phyloP scores from a whole-genome alignment of 2,888 invertebrate species.

The Drosophila buzzatii region DNA sequence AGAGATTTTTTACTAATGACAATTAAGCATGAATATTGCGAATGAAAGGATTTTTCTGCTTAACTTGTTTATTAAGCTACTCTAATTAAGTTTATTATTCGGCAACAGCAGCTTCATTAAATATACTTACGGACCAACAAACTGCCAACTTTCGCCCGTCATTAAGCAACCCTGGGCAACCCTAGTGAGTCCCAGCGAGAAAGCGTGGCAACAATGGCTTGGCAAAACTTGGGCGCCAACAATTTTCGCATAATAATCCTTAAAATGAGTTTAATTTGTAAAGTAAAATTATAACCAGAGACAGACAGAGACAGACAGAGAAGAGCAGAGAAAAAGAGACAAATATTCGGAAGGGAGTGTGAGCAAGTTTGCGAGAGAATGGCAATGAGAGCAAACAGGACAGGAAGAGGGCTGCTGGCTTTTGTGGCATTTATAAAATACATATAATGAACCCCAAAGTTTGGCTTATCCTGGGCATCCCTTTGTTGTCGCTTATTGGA shows the following conservation, averaged over 20 bases:
- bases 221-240: slow-evolving; percentile 68
- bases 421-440: slow-evolving; percentile 56
- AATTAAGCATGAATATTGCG: not conserved
- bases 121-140: slow-evolving; percentile 12
- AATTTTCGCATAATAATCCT: slow-evolving; percentile 80
- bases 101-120: slow-evolving; percentile 31
- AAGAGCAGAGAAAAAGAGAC: not conserved
- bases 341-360: not conserved
- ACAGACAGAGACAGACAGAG: not conserved
- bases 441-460: slow-evolving; percentile 56
- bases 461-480: slow-evolving; percentile 46
- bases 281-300: slow-evolving; percentile 66
- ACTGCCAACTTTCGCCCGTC: slow-evolving; percentile 23
- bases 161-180: slow-evolving; percentile 28
- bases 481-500: slow-evolving; percentile 43
- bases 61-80: slow-evolving; percentile 12
- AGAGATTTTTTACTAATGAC: not conserved
- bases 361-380: not conserved
- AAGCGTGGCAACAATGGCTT: slow-evolving; percentile 56
- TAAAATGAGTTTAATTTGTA: slow-evolving; percentile 82
- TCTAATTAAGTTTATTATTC: slow-evolving; percentile 48
- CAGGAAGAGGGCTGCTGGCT: slow-evolving; percentile 18
- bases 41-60: slow-evolving; percentile 11
- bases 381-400: not conserved
- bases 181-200: slow-evolving; percentile 1